Conservation (phyloP, 2,113 vertebrate genomes). For the Sinocyclocheilus anophthalmus region DNA sequence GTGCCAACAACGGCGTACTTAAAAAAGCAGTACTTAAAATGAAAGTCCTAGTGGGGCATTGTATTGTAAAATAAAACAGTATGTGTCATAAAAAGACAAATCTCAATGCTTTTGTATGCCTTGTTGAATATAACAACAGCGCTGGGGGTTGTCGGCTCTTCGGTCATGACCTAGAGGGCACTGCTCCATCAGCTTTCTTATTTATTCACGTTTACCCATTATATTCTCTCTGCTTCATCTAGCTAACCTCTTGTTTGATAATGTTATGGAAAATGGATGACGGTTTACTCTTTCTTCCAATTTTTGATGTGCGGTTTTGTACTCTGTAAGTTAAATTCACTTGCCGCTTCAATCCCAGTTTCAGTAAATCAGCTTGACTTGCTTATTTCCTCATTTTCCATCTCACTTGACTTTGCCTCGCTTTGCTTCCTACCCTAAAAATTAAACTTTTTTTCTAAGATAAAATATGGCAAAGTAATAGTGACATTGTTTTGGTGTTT, state of each 20-base stretch:
- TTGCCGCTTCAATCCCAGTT: background rate
- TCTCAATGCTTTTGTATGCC: background rate
- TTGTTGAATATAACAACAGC: slow-evolving; percentile 10
- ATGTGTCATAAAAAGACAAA: slow-evolving; percentile 6
- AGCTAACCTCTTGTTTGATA: background rate
- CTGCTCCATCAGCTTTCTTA: slow-evolving; percentile 6
- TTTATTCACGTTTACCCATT: background rate
- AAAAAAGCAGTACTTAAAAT: background rate
- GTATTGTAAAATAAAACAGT: background rate
- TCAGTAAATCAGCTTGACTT: background rate
- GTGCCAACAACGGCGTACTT: background rate
- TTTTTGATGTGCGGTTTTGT: background rate
- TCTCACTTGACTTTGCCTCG: background rate
- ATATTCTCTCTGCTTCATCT: background rate
- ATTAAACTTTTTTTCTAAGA: background rate
- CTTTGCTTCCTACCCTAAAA: background rate
- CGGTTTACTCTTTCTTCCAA: background rate
- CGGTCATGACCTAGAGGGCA: background rate
- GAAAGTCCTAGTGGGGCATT: background rate
- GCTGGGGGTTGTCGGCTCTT: no score
- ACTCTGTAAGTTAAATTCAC: background rate
- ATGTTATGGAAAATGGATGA: background rate
- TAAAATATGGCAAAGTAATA: background rate
- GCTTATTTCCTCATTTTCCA: background rate
- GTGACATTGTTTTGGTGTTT: background rate